phyloP scores from a whole-genome alignment of 92 coral and sea anemone species.

The Umimayanthus chanpuru region DNA sequence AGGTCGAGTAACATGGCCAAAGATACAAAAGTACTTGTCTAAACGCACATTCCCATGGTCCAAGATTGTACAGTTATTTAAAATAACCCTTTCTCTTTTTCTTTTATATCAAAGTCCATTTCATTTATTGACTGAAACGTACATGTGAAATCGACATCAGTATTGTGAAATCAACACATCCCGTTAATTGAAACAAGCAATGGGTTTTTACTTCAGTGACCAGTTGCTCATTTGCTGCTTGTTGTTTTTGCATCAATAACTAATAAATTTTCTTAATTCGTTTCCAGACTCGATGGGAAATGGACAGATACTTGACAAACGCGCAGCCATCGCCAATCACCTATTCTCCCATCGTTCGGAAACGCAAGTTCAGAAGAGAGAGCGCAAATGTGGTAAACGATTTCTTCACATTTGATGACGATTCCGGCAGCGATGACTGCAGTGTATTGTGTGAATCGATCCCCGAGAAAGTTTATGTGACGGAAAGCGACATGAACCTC shows the following conservation, averaged over 20 bases:
- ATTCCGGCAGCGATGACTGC: slow-evolving; percentile 72
- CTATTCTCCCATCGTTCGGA: slow-evolving; percentile 78
- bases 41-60: slow-evolving; percentile 31
- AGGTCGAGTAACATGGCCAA: not conserved
- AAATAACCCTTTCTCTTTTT: not conserved
- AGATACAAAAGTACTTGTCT: not conserved
- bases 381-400: slow-evolving; percentile 99
- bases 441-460: slow-evolving; percentile 49
- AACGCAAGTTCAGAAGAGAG: slow-evolving; percentile 96
- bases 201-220: not conserved
- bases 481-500: slow-evolving; percentile 53
- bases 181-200: not conserved
- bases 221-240: slow-evolving; percentile 40
- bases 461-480: slow-evolving; percentile 78
- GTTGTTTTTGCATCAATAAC: slow-evolving; percentile 23
- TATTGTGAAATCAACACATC: slow-evolving; percentile 16
- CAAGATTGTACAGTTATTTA: not conserved
- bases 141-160: not conserved
- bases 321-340: slow-evolving; percentile 86
- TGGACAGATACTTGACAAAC: slow-evolving; percentile 89
- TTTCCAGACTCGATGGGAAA: slow-evolving; percentile 87
- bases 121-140: not conserved
- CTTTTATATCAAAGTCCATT: not conserved
- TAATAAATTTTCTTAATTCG: slow-evolving; percentile 26
- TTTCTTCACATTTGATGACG: slow-evolving; percentile 93